Base-by-base conservation (phyloP, 2,888 invertebrate species). In the Tineola bisselliella region DNA sequence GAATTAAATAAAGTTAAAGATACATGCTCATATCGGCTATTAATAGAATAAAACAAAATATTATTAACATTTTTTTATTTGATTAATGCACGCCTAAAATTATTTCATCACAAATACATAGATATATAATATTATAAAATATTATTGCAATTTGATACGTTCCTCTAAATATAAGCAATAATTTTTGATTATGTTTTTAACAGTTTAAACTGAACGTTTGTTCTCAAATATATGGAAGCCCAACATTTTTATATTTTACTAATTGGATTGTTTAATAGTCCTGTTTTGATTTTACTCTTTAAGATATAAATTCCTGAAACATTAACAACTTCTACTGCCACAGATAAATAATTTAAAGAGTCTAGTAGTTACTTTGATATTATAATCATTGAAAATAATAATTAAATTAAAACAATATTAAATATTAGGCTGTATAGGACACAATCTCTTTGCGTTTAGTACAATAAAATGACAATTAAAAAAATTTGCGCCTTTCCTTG, bases 71-170 rank as follows among this genome's bases (percentile, higher is more conserved):
- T 54, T 54, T 5, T 38, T 38, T 54, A 54, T 54, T 54, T 12
- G n/a, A 17, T 54, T 25, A 54, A 54, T 54, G 12, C 54, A 54
- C 54, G 25, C 25, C 54, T 54, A 54, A 12, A 25, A 54, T 54
- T 54, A 25, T 52, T 8, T 25, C 54, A 54, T 54, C 54, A 54
- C 54, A 54, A 54, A 54, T 54, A 54, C 54, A 54, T 54, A 54
- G 2, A 18, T 1, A 54, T 54, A 54, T 54, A 18, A 54, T 54
- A 54, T 54, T 18, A 12, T 54, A 48, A 17, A 54, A n/a, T 2
- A 54, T 54, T 54, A 54, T 54, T 54, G 54, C 54, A 54, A 3
- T 48, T 48, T n/a, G 44, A 44, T 44, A 44, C n/a, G n/a, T 8
- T 31, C 10, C n/a, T 12, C 38, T 38, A 38, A 38, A 38, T 38